These are phyloP conservation scores for Autographa pulchrina DNA, from an alignment of 2,888 invertebrate genomes.

Conservation along the genomic window DNA sequence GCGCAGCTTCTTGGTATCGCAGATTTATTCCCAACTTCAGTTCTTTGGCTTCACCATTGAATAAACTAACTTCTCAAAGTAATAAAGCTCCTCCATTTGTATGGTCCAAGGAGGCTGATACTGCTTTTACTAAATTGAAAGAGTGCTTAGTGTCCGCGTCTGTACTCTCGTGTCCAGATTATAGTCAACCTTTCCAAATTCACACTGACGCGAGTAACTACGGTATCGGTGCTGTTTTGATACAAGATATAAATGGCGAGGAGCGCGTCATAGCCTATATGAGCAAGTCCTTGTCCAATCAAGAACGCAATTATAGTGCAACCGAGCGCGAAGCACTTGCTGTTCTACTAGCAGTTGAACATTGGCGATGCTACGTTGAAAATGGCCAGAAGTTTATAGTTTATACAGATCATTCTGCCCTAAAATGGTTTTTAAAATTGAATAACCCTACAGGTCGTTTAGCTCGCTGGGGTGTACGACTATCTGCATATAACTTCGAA, in stretches of 20 bases:
- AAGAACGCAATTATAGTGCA: background rate
- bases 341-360: background rate
- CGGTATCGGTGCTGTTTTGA: constrained; percentile 6
- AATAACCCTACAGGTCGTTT: constrained; percentile 23
- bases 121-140: constrained; percentile 47
- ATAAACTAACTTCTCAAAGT: constrained; percentile 48
- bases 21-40: constrained; percentile 55
- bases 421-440: constrained; percentile 26
- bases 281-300: constrained; percentile 6
- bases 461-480: constrained; percentile 24
- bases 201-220: constrained; percentile 29
- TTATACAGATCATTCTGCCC: constrained; percentile 16
- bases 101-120: constrained; percentile 54
- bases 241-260: background rate
- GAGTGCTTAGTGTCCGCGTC: constrained; percentile 31
- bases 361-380: background rate
- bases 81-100: constrained; percentile 52
- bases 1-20: constrained; percentile 57
- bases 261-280: constrained; percentile 4
- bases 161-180: constrained; percentile 42
- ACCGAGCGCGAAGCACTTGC: background rate
- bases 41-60: too few species aligned
- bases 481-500: constrained; percentile 20
- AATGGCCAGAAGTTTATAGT: too few species aligned
- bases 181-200: constrained; percentile 33